A percentile compares a stretch with the other conserved stretches of the same genome.
phyloP scores from a whole-genome alignment of 1,140 invertebrate species.

The Protaetia brevitarsis region DNA sequence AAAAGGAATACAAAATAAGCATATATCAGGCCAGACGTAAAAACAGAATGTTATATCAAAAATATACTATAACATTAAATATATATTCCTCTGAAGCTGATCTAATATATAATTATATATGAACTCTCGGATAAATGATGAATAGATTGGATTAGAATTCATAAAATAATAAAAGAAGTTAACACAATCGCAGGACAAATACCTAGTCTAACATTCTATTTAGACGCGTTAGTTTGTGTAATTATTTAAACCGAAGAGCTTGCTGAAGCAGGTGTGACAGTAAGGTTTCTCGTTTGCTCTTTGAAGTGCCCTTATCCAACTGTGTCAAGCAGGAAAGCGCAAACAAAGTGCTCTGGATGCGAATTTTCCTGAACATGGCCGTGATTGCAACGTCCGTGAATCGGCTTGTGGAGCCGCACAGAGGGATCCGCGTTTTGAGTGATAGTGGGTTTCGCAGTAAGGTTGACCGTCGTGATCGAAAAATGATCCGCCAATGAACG shows the following conservation, averaged over 20 bases:
- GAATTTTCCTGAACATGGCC: slow-evolving; percentile 98
- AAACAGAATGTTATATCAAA: slow-evolving; percentile 1
- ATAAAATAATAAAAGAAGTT: background rate
- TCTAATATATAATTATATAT: background rate
- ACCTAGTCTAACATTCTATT: background rate
- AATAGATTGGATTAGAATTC: background rate
- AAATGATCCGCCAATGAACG: slow-evolving; percentile 90
- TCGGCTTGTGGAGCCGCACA: slow-evolving; percentile 95
- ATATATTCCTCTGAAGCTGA: slow-evolving; percentile 1
- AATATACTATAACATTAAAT: slow-evolving; percentile 17
- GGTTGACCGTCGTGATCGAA: slow-evolving; percentile 95
- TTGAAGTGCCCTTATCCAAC: slow-evolving; percentile 98
- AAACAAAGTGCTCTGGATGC: slow-evolving; percentile 99
- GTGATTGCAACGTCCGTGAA: slow-evolving; percentile 96
- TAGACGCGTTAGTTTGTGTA: background rate
- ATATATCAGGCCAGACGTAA: slow-evolving; percentile 2
- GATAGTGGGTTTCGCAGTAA: slow-evolving; percentile 98
- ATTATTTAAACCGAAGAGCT: slow-evolving; percentile 79
- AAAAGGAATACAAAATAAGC: slow-evolving; percentile 4
- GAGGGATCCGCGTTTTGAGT: slow-evolving; percentile 91
- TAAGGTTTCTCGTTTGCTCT: slow-evolving; percentile 96
- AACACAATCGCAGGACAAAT: slow-evolving; percentile 1
- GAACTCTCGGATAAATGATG: background rate
- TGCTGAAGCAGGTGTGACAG: slow-evolving; percentile 96
- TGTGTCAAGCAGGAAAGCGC: slow-evolving; percentile 96